Conservation (phyloP, 2,113 vertebrate genomes). For the Oryctolagus cuniculus region DNA sequence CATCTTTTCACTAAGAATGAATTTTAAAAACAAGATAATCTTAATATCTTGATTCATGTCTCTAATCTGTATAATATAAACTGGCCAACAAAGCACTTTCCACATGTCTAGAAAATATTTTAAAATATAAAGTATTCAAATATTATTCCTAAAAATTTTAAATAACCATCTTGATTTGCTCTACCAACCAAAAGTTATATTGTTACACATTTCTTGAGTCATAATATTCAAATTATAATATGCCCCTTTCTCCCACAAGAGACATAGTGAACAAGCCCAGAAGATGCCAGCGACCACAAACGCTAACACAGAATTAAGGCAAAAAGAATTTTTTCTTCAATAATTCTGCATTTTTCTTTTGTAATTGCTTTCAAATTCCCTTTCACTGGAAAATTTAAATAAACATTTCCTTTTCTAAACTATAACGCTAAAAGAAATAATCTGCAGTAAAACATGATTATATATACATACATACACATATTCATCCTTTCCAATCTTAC, state of each 20-base stretch:
- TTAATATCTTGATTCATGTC: not conserved
- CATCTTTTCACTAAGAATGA: constrained; percentile 13
- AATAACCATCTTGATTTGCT: constrained; percentile 9
- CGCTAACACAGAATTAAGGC: not conserved
- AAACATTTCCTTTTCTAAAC: constrained; percentile 49
- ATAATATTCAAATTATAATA: constrained; percentile 43
- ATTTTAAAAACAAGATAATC: constrained; percentile 37
- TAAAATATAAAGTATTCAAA: not conserved
- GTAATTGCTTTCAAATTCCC: constrained; percentile 19
- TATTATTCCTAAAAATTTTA: constrained; percentile 50
- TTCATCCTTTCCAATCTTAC: not conserved
- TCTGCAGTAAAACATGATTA: not conserved
- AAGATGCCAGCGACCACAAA: not conserved
- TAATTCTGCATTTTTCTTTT: constrained; percentile 36
- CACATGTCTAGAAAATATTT: not conserved
- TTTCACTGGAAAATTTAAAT: constrained; percentile 46
- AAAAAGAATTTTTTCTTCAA: constrained; percentile 5
- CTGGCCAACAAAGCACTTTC: constrained; percentile 26
- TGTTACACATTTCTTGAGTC: constrained; percentile 3
- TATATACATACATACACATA: not conserved
- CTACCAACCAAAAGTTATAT: constrained; percentile 14
- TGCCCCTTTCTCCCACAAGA: not conserved
- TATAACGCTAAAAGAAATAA: constrained; percentile 39
- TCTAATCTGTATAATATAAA: constrained; percentile 13
- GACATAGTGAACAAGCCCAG: not conserved